Base-by-base conservation (phyloP, 2,113 vertebrate genomes). In the Empidonax alnorum region DNA sequence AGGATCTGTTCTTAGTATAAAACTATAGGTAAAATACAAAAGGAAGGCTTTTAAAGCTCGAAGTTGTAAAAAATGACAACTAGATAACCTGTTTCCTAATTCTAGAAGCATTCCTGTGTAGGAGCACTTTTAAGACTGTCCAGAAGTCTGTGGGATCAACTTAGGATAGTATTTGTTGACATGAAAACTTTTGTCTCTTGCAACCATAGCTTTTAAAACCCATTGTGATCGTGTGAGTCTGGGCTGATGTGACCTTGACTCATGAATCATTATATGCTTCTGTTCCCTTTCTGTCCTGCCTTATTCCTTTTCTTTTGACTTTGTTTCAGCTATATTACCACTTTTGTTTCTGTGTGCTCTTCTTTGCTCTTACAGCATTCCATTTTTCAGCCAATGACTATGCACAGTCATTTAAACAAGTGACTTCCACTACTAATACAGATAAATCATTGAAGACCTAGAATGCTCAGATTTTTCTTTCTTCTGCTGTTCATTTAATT, bases 231-330 rank as follows among this genome's bases (percentile, higher is more conserved):
- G 58, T 67, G 59, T 78, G 89, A 87, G 78, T 59, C 72, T 58
- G 53, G 24, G 66, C 72, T 91, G 93, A 90, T 23, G 7, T 90
- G 58, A 91, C 63, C 50, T 85, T 65, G 83, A 59, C 82, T 80
- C 9, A 10, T 97, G 84, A 94, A 81, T 96, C 37, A 69, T 77
- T 90, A 41, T 49, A 27, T 95, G 53, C 76, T 95, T 82, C 81
- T 94, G 47, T 81, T 82, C 63, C 18, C 18, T 69, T 89, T 91
- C 53, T 69, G 21, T 35, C 53, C 10, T 58, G 4, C 33, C 31
- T 66, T 89, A 77, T 74, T 67, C 20, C 25, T 81, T 42, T 58
- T 67, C 16, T 47, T 42, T 69, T 56, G 9, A 69, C 16, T 24
- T 79, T 79, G 14, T 66, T 86, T 78, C 28, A 12, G 44, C n/a